Evolutionary conservation across 2,113 vertebrate species (phyloP).

Genomic region (Nerophis ophidion): DNA sequence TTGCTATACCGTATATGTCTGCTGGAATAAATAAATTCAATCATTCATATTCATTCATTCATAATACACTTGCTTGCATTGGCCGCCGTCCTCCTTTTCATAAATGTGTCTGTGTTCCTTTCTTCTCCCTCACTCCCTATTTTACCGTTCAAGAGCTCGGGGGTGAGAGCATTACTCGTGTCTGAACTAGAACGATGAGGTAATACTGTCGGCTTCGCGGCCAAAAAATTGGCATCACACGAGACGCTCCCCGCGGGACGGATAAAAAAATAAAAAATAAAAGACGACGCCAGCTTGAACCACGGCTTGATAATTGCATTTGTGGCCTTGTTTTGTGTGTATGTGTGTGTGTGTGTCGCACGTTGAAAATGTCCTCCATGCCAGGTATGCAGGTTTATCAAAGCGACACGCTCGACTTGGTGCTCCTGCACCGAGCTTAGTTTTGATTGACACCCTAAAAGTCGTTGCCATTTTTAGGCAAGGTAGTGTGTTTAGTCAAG

Average conservation of each 20-base stretch:
- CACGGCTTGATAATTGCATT: slow-evolving; percentile 42
- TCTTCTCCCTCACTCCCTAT: slow-evolving; percentile 30
- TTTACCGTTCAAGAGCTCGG: slow-evolving; percentile 41
- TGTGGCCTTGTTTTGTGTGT: slow-evolving; percentile 24
- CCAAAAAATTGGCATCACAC: slow-evolving; percentile 47
- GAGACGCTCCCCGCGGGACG: slow-evolving; percentile 54
- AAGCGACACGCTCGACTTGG: slow-evolving; percentile 32
- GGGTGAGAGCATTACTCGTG: slow-evolving; percentile 65
- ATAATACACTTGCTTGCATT: slow-evolving; percentile 67
- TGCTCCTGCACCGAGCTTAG: neutral
- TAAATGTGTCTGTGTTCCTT: slow-evolving; percentile 68
- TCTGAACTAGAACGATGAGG: slow-evolving; percentile 61
- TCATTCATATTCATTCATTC: slow-evolving; percentile 29
- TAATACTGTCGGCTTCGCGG: slow-evolving; percentile 53
- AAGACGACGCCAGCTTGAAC: slow-evolving; percentile 54
- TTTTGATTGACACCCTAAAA: too few species aligned
- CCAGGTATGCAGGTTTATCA: slow-evolving; percentile 37
- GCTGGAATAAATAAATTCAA: too few species aligned
- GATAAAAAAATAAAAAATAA: slow-evolving; percentile 59
- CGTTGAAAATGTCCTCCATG: slow-evolving; percentile 20
- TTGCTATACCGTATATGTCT: too few species aligned
- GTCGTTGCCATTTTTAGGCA: too few species aligned
- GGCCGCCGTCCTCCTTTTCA: slow-evolving; percentile 52
- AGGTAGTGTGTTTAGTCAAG: too few species aligned
- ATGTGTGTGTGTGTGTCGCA: neutral